Conservation (phyloP, 2,797 vertebrate species). For the Carapus acus region DNA sequence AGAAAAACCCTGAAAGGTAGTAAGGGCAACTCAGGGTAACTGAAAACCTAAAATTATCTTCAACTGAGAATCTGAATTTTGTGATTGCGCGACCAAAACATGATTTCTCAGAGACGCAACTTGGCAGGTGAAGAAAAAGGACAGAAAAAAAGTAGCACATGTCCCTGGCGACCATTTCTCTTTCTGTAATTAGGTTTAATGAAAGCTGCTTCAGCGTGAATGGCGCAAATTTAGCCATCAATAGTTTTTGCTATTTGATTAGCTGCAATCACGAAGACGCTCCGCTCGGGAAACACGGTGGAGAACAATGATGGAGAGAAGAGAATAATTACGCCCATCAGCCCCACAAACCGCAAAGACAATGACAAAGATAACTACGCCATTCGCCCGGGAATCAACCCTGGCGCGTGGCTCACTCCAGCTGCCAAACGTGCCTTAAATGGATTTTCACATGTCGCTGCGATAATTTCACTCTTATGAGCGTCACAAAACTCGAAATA, state of each 20-base stretch:
- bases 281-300: constrained; percentile 5
- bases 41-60: no score
- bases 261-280: constrained; percentile 12
- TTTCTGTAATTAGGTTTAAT: constrained; percentile 12
- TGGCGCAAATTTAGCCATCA: neutral
- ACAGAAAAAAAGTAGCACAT: neutral
- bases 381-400: neutral
- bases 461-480: constrained; percentile 2
- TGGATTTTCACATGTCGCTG: no score
- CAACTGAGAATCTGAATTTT: no score
- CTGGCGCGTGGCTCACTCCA: neutral
- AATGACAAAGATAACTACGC: neutral
- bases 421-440: neutral
- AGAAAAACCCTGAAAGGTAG: no score
- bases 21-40: no score
- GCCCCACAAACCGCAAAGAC: neutral
- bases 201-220: constrained; percentile 1
- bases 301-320: constrained; percentile 1
- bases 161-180: neutral
- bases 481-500: neutral
- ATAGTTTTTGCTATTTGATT: constrained; percentile 9
- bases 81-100: no score
- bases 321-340: constrained; percentile 1
- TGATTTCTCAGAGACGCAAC: no score
- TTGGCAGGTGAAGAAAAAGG: neutral